Evolutionary conservation across 2,113 vertebrate genomes (phyloP).

Genomic region (Neopipo cinnamomea): DNA sequence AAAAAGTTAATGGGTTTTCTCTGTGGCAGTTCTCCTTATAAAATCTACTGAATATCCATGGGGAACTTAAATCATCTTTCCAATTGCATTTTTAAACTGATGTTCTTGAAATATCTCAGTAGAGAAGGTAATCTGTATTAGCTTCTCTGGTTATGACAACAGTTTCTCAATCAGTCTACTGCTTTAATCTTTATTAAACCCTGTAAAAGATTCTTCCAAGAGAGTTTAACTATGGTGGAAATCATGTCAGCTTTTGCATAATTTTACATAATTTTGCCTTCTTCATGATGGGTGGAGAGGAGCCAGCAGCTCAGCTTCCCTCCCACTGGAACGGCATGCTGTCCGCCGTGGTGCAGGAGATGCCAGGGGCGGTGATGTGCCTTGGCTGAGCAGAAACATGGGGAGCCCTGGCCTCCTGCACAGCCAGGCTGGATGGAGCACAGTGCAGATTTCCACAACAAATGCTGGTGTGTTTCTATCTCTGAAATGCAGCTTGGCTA

Average conservation of each 20-base stretch:
- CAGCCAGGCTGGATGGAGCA: accelerated
- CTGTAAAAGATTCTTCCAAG: background rate
- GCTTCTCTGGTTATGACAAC: background rate
- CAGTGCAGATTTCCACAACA: background rate
- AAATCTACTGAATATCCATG: background rate
- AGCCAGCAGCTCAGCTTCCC: background rate
- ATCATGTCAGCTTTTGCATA: background rate
- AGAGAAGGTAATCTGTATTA: background rate
- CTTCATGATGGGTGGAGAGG: background rate
- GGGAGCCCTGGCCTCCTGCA: background rate
- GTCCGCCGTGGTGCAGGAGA: accelerated
- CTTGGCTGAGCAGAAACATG: accelerated
- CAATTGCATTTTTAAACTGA: background rate
- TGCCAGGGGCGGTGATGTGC: no score
- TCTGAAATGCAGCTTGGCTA: background rate
- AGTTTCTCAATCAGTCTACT: background rate
- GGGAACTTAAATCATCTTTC: background rate
- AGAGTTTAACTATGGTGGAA: background rate
- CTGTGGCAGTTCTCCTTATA: background rate
- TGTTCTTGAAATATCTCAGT: background rate
- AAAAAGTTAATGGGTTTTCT: conserved; percentile 1
- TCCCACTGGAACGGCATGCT: accelerated
- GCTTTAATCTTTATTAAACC: conserved; percentile 4
- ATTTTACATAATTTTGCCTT: background rate
- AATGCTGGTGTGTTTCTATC: background rate